Percentiles rank a stretch among this genome's conserved stretches.
phyloP scores from a whole-genome alignment of 2,888 invertebrate genomes.

The Pomacea canaliculata region DNA sequence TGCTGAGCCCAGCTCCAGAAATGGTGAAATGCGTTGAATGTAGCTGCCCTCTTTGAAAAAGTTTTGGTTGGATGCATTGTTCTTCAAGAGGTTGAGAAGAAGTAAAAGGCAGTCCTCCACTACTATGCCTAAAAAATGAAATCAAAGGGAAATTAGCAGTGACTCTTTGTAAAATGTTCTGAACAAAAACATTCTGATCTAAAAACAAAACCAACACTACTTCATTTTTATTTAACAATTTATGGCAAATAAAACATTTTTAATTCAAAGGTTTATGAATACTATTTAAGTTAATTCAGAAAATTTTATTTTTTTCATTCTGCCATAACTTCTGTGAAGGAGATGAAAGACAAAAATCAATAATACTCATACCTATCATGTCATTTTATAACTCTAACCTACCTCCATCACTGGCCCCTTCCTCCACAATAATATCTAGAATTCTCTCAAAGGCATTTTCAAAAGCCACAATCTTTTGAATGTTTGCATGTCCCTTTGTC shows the following conservation, averaged over 20 bases:
- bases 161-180: neutral
- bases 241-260: too few relatives aligned
- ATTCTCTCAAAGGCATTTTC: conserved; percentile 98
- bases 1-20: conserved; percentile 76
- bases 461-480: conserved; percentile 99
- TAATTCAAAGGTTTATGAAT: too few relatives aligned
- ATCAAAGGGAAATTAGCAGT: neutral
- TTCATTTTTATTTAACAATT: neutral
- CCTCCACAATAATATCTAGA: conserved; percentile 91
- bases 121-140: conserved; percentile 78
- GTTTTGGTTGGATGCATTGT: conserved; percentile 97
- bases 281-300: too few relatives aligned
- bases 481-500: conserved; percentile 94
- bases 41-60: conserved; percentile 98
- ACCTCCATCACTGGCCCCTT: conserved; percentile 93
- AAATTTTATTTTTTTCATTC: too few relatives aligned
- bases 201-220: neutral
- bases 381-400: too few relatives aligned
- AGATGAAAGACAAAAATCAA: too few relatives aligned
- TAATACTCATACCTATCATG: too few relatives aligned
- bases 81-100: conserved; percentile 91
- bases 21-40: conserved; percentile 88
- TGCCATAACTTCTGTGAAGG: too few relatives aligned
- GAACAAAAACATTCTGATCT: neutral
- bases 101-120: conserved; percentile 96